Conservation (phyloP, 2,797 vertebrate species). For the Mastacembelus armatus region DNA sequence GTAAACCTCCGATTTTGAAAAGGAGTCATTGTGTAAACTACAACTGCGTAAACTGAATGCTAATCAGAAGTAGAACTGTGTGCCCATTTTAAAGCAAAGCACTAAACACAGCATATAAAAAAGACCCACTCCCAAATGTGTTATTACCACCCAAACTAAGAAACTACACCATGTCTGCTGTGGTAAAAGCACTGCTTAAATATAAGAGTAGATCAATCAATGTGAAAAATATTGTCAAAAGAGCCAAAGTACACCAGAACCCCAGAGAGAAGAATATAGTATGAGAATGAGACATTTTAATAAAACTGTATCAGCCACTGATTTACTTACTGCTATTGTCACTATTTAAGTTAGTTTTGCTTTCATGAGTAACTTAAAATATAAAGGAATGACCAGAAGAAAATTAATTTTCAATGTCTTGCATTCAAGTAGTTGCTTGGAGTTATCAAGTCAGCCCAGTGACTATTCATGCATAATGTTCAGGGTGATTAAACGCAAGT, state of each 20-base stretch:
- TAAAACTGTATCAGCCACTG: not conserved
- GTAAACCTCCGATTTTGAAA: constrained; percentile 7
- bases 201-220: not conserved
- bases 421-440: not conserved
- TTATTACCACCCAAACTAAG: not conserved
- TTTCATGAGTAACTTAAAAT: not conserved
- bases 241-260: not conserved
- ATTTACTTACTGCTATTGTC: too few species aligned
- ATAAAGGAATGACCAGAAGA: not conserved
- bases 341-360: not conserved
- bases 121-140: not conserved
- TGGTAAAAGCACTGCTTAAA: not conserved
- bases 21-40: constrained; percentile 14
- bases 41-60: constrained; percentile 14
- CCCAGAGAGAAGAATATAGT: not conserved
- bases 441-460: not conserved
- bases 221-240: not conserved
- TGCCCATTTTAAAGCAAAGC: constrained; percentile 12
- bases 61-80: constrained; percentile 5
- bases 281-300: too few species aligned
- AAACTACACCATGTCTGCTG: not conserved
- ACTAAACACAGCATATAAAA: not conserved
- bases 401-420: not conserved
- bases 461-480: not conserved
- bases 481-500: not conserved